Conservation (phyloP, 2,797 vertebrate species). For the Liasis olivaceus region DNA sequence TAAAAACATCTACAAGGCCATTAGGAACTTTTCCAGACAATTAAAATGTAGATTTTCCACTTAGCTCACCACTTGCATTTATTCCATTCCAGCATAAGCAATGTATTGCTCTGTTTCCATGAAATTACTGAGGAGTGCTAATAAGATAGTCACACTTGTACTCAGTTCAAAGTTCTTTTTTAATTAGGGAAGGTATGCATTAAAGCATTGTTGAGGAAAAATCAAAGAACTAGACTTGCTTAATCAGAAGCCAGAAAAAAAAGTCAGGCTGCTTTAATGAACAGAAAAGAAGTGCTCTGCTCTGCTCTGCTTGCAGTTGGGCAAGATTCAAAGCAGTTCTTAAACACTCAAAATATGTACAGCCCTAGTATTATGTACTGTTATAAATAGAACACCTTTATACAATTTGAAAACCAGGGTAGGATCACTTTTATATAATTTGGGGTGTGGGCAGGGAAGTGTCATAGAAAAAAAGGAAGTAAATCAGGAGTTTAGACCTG, state of each 20-base stretch:
- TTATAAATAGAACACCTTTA: background rate
- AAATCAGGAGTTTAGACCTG: background rate
- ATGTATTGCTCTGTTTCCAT: background rate
- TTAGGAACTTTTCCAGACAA: conserved; percentile 13
- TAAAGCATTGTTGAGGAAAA: background rate
- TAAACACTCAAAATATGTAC: background rate
- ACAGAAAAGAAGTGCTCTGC: background rate
- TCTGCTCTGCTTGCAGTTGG: background rate
- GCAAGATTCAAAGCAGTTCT: background rate
- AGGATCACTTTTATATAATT: background rate
- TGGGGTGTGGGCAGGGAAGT: background rate
- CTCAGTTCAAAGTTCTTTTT: background rate
- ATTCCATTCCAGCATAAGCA: background rate
- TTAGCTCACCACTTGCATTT: background rate
- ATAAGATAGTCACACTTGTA: background rate
- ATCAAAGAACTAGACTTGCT: background rate
- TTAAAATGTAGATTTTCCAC: conserved; percentile 4
- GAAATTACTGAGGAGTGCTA: background rate
- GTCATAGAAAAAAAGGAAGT: background rate
- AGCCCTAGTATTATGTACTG: background rate
- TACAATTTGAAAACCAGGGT: background rate
- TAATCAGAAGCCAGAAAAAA: background rate
- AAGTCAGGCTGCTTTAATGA: background rate
- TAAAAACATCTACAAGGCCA: conserved; percentile 1
- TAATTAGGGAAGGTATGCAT: background rate